Base-by-base conservation (phyloP, 2,888 invertebrate genomes). In the Imbricaverruca yamaguchii region DNA sequence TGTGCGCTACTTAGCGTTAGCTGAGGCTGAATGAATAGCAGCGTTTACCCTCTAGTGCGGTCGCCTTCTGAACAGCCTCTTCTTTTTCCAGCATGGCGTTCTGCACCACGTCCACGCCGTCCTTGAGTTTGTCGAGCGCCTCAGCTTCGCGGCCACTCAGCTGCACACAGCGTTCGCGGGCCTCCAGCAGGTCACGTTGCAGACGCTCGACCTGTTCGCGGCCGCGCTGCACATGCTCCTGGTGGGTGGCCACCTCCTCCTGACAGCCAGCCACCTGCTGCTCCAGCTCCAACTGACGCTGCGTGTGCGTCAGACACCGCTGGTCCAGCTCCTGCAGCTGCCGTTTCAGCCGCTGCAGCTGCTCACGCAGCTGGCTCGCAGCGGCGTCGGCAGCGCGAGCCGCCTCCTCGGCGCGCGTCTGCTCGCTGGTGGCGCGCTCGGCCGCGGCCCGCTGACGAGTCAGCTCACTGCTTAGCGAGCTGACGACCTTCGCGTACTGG, bases 21-120 rank as follows among this genome's bases (percentile, higher is more conserved):
- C 39, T 39, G 39, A 39, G 39, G 39, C 39, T 39, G 39, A 39
- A 39, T 39, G 4, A 39, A 39, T 39, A 39, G 39, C 39, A 4
- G 39, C 67, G 39, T 55, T 12, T 55, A 74, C 74, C 74, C 21
- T 74, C 53, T 9, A 74, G 74, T 18, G 21, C 55, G 7, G 18
- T 21, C 21, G 74, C 53, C 74, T 55, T 53, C 21, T 74, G 74
- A 3, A 55, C 55, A 9, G 74, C 74, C 74, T 74, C 74, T 21
- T 74, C 53, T 23, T 74, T 55, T 21, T 74, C 74, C 9, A 74
- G 15, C 55, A 74, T 55, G 9, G 74, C 74, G 53, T 53, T 74
- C 55, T 74, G 74, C 55, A 74, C 74, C 55, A 74, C 74, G 55
- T 74, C 74, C 74, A 74, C 74, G 1, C 74, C 74, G 55, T 74